phyloP scores from a whole-genome alignment of 2,113 vertebrate species.

The Erythrocercus mccallii region DNA sequence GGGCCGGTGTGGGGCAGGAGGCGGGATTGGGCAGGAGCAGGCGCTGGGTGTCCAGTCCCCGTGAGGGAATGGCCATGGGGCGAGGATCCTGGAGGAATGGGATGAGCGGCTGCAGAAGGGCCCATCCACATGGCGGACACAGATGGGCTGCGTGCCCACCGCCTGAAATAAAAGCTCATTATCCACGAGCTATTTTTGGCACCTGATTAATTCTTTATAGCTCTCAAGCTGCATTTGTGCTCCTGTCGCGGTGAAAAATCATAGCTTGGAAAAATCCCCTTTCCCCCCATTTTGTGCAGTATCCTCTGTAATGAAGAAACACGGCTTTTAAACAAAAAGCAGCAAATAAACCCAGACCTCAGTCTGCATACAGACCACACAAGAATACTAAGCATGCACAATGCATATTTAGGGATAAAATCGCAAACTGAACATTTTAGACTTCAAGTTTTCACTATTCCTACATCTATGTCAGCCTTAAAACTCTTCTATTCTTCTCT shows the following conservation, averaged over 20 bases:
- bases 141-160: not conserved
- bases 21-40: rapidly evolving
- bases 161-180: not conserved
- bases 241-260: not conserved
- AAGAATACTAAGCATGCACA: not conserved
- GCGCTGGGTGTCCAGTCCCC: rapidly evolving
- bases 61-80: rapidly evolving
- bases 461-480: not conserved
- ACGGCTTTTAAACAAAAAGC: not conserved
- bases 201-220: not conserved
- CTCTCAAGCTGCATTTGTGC: not conserved
- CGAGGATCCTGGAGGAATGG: rapidly evolving
- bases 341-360: not conserved
- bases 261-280: not conserved
- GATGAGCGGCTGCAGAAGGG: rapidly evolving
- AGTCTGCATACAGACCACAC: not conserved
- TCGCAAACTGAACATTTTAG: not conserved
- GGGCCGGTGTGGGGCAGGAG: rapidly evolving
- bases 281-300: not conserved
- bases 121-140: rapidly evolving
- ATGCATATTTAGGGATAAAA: not conserved
- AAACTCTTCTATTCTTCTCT: not conserved
- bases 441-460: not conserved
- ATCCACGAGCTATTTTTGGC: not conserved
- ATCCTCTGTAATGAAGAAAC: not conserved